These are phyloP conservation scores for Columba janthina DNA, from an alignment of 2,113 vertebrate genomes.

Conservation along the genomic window DNA sequence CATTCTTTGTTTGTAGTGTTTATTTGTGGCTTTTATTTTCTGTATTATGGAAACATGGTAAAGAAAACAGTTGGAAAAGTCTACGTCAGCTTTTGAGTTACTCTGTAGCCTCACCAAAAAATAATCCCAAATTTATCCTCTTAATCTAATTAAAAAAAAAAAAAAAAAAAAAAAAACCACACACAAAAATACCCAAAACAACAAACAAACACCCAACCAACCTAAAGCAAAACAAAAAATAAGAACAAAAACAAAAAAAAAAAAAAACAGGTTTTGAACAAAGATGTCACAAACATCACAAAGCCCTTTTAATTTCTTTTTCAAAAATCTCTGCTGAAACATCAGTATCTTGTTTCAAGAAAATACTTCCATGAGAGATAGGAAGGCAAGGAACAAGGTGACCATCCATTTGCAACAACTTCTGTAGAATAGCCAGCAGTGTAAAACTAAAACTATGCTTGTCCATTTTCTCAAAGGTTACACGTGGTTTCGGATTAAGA, in stretches of 20 bases:
- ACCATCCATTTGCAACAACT: neutral
- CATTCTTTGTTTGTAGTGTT: neutral
- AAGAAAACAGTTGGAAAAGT: neutral
- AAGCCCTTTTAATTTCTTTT: neutral
- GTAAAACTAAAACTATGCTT: neutral
- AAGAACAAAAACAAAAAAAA: too few species aligned
- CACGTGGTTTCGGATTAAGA: neutral
- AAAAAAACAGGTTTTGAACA: neutral
- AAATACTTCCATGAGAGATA: neutral
- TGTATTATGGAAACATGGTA: neutral
- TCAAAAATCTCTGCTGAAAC: neutral
- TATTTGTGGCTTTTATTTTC: neutral
- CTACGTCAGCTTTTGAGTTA: neutral
- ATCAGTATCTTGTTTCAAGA: neutral
- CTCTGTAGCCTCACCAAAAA: neutral
- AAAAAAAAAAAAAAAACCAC: too few species aligned
- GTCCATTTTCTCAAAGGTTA: neutral
- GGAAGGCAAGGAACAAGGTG: neutral
- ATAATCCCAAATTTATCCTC: neutral
- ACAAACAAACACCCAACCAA: too few species aligned
- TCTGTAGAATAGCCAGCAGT: fast-evolving
- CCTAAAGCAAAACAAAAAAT: too few species aligned
- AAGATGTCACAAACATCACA: neutral
- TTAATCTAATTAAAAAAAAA: neutral
- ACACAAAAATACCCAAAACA: too few species aligned